phyloP scores from a whole-genome alignment of 2,113 vertebrate genomes.

The Todiramphus saurophagus region DNA sequence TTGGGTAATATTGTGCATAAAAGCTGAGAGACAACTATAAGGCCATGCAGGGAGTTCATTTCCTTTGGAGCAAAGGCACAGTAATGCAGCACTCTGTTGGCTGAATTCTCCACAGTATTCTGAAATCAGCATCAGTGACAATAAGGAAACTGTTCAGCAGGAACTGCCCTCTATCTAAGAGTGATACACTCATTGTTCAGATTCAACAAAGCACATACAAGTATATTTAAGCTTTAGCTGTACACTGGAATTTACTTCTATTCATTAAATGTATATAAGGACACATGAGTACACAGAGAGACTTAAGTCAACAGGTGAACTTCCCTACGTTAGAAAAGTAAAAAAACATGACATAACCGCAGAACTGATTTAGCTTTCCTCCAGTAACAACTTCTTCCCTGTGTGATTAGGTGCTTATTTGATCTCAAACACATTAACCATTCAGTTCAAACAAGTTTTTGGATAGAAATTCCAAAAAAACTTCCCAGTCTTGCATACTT shows the following conservation, averaged over 20 bases:
- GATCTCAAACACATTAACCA: background rate
- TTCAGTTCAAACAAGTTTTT: background rate
- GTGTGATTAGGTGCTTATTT: rapidly evolving
- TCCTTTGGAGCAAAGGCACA: background rate
- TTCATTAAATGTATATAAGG: background rate
- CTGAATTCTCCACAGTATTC: background rate
- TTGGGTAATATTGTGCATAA: background rate
- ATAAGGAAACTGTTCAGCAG: background rate
- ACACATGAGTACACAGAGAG: background rate
- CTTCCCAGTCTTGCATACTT: background rate
- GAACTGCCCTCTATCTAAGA: background rate
- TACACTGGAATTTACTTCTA: background rate
- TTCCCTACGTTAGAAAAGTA: background rate
- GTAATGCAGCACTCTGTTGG: background rate
- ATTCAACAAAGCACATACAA: background rate
- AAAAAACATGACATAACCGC: background rate
- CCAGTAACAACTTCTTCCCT: background rate
- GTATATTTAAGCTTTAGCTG: background rate
- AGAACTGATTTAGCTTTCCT: background rate
- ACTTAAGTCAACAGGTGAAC: background rate
- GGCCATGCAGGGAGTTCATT: background rate
- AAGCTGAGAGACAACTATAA: background rate
- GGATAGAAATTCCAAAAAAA: background rate
- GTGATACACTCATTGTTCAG: background rate
- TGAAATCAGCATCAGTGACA: background rate